Evolutionary conservation across 2,888 invertebrate species (phyloP), one percentile per base, ranked within the genome.

Genomic region (Entomobrya multifasciata): DNA sequence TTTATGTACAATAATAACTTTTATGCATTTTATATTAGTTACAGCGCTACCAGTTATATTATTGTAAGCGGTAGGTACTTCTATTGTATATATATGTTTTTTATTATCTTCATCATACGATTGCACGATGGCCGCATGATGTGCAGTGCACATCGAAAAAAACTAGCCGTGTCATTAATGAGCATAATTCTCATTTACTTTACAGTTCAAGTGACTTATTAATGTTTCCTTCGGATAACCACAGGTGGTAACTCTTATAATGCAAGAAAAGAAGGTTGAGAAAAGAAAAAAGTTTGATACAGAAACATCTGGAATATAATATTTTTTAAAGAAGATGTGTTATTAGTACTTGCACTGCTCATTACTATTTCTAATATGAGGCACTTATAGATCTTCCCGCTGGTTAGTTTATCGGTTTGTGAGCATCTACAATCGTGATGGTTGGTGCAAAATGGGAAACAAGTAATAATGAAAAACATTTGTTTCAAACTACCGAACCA

Each of bases 161-260:
- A 55, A 30, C 30, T 76, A 17, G 52, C 60, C 55, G 44, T 77
- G 44, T 60, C 27, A 62, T 62, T 78, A 78, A 78, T 62, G 78
- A 62, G 47, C 44, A 41, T 36, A 65, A 41, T 77, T 62, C 62
- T 47, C 62, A 47, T 78, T 77, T 77, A 57, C 62, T 78, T 78
- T 62, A 79, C 22, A 67, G 8, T 70, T 27, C n/a, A 62, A 62
- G 62, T 62, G 41, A 20, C 60, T 82, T 82, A 52, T 67, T 80
- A 76, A 74, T 62, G 62, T 62, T 82, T 76, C 82, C 52, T 76
- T 36, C 25, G 30, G 74, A 82, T 82, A 30, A 36, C 82, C 62
- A 22, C 60, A 76, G 82, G 82, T 62, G 82, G 82, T 82, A 41
- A 3, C 41, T 20, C 1, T 22, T 41, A 44, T 67, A 79, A 67